Percentiles rank a stretch among this genome's conserved stretches.
These are phyloP conservation scores for Ectemnius cavifrons DNA, from an alignment of 2,888 invertebrate genomes.

Conservation along the genomic window DNA sequence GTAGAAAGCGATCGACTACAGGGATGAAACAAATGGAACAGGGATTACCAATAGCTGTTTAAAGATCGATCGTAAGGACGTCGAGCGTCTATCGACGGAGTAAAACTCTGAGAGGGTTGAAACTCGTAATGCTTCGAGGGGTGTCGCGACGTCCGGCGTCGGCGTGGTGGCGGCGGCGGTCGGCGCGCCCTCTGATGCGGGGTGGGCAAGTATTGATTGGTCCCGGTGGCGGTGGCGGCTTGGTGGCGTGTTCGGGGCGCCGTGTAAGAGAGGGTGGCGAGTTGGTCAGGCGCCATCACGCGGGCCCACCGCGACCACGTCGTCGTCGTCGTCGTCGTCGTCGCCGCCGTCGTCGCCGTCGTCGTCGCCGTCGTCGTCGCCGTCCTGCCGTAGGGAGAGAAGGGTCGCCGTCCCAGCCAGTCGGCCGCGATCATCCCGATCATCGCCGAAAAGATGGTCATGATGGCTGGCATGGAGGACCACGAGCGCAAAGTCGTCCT, in stretches of 20 bases:
- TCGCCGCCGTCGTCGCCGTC: no score
- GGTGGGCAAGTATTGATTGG: constrained; percentile 68
- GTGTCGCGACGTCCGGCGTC: constrained; percentile 36
- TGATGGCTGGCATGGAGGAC: constrained; percentile 85
- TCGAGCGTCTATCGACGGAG: constrained; percentile 13
- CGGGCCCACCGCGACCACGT: constrained; percentile 66
- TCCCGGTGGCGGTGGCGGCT: constrained; percentile 51
- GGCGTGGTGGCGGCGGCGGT: constrained; percentile 35
- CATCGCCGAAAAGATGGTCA: constrained; percentile 81
- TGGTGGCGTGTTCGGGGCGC: constrained; percentile 48
- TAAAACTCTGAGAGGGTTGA: constrained; percentile 35
- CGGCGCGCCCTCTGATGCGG: constrained; percentile 69
- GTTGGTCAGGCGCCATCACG: constrained; percentile 68
- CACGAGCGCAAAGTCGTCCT: constrained; percentile 94
- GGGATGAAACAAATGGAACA: no score
- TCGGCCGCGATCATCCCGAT: constrained; percentile 53
- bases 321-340: constrained; percentile 30
- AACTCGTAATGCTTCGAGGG: constrained; percentile 39
- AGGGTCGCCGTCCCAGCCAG: constrained; percentile 57
- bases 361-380: no score
- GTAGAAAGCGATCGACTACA: no score
- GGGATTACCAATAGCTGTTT: constrained; percentile 23
- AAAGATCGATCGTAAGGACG: constrained; percentile 36
- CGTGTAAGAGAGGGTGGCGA: constrained; percentile 63
- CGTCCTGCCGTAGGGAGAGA: constrained; percentile 2